These are phyloP conservation scores for Euleptes europaea DNA, from an alignment of 2,113 vertebrate genomes.

Conservation along the genomic window DNA sequence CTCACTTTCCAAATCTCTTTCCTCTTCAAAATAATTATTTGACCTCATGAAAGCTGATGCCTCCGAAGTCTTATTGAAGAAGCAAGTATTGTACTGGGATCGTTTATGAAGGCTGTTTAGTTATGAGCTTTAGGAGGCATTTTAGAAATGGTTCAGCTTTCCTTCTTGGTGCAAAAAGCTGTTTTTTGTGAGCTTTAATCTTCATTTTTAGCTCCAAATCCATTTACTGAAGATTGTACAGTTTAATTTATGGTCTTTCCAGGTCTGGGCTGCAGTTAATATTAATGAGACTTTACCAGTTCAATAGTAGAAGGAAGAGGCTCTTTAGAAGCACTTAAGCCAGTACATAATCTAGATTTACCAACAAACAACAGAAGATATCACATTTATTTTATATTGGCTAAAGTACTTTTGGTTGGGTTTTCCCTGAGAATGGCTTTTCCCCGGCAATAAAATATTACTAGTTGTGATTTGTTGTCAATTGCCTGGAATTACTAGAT, in stretches of 20 bases:
- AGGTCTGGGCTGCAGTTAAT: background rate
- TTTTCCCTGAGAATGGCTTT: background rate
- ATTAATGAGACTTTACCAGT: background rate
- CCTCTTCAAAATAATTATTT: background rate
- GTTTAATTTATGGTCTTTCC: conserved; percentile 17
- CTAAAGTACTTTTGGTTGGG: background rate
- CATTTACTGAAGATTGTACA: background rate
- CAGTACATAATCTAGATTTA: conserved; percentile 1
- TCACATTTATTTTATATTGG: background rate
- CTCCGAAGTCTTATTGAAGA: background rate
- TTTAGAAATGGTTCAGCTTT: background rate
- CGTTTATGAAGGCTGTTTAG: background rate
- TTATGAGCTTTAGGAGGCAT: background rate
- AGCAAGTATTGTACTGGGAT: background rate
- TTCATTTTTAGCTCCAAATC: background rate
- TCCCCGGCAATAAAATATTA: background rate
- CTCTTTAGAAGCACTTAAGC: conserved; percentile 13
- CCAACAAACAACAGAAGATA: background rate
- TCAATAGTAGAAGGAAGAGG: background rate
- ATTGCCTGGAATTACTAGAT: background rate
- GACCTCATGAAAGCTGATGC: background rate
- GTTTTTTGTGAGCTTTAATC: background rate
- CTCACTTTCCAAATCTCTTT: background rate
- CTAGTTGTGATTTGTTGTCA: background rate
- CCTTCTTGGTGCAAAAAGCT: background rate